phyloP scores from a whole-genome alignment of 2,113 vertebrate genomes.

The Trematomus loennbergii region DNA sequence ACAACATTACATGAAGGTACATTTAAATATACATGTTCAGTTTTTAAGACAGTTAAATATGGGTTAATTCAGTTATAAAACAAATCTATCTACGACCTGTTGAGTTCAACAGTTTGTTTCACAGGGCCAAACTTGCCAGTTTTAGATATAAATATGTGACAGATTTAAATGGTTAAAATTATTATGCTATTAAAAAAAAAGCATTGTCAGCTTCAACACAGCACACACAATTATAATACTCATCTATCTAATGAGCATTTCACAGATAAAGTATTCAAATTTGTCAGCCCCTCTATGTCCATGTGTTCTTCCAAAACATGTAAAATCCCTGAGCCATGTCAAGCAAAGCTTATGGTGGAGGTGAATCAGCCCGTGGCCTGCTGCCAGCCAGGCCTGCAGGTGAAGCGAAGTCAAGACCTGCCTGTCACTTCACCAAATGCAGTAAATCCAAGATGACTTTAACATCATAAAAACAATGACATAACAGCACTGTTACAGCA shows the following conservation, averaged over 20 bases:
- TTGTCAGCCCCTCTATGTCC: background rate
- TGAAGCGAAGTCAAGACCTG: constrained; percentile 30
- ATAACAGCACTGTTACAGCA: background rate
- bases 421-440: constrained; percentile 15
- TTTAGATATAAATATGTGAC: background rate
- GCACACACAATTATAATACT: background rate
- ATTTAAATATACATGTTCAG: constrained; percentile 1
- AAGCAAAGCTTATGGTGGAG: constrained; percentile 26
- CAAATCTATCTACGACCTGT: too few relatives aligned
- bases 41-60: background rate
- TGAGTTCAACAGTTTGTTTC: too few relatives aligned
- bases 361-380: constrained; percentile 35
- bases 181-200: background rate
- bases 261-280: background rate
- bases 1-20: constrained; percentile 40
- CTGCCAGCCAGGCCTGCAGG: constrained; percentile 28
- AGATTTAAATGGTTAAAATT: background rate
- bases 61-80: too few relatives aligned
- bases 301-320: background rate
- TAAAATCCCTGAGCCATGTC: background rate
- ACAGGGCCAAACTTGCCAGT: background rate
- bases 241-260: background rate
- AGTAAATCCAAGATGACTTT: constrained; percentile 38
- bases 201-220: background rate
- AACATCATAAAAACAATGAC: constrained; percentile 17